Percentiles rank a stretch among this genome's conserved stretches.
Evolutionary conservation across 2,888 invertebrate genomes (phyloP).

Genomic region (Agapostemon virescens): DNA sequence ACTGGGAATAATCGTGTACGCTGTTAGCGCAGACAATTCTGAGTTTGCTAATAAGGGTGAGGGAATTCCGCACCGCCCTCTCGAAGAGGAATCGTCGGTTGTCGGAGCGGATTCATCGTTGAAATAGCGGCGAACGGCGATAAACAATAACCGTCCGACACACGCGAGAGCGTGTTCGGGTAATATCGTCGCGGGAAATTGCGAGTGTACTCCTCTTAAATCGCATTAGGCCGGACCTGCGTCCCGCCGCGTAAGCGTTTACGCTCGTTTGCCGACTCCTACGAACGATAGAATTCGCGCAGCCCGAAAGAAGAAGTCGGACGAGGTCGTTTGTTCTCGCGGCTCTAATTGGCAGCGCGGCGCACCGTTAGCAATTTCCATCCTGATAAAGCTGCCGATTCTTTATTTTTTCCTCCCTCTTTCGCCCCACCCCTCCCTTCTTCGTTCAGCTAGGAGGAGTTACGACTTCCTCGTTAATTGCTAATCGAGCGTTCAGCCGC

Average conservation of each 20-base stretch:
- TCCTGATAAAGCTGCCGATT: conserved; percentile 75
- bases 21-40: neutral
- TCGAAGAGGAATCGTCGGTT: neutral
- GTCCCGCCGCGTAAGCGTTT: conserved; percentile 25
- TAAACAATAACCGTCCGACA: conserved; percentile 13
- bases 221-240: conserved; percentile 25
- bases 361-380: conserved; percentile 78
- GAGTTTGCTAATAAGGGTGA: neutral
- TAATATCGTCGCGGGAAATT: conserved; percentile 22
- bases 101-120: neutral
- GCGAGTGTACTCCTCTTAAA: conserved; percentile 38
- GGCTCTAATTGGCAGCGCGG: conserved; percentile 75
- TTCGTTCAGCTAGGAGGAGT: conserved; percentile 58
- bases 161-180: neutral
- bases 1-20: neutral
- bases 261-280: conserved; percentile 42
- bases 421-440: neutral
- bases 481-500: conserved; percentile 71
- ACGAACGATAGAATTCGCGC: conserved; percentile 55
- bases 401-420: conserved; percentile 38
- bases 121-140: conserved; percentile 10
- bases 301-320: conserved; percentile 70
- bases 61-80: neutral
- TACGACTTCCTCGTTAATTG: conserved; percentile 77
- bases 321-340: conserved; percentile 77